These are phyloP conservation scores for Tragelaphus strepsiceros DNA, from an alignment of 2,113 vertebrate species.

Conservation along the genomic window DNA sequence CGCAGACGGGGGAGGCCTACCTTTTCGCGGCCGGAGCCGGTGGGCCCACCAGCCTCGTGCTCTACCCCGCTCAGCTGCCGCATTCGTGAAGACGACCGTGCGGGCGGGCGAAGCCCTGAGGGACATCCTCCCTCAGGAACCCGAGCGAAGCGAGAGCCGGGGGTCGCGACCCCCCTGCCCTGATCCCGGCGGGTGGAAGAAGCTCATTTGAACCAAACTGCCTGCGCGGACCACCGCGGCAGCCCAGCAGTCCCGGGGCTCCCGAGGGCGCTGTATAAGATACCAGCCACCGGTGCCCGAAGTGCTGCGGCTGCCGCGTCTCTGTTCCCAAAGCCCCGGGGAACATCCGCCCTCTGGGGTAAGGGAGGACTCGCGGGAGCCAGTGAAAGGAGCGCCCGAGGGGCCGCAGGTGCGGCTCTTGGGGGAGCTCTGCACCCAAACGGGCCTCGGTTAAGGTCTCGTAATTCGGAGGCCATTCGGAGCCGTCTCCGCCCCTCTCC, in stretches of 20 bases:
- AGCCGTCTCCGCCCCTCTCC: not conserved
- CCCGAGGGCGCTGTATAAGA: not conserved
- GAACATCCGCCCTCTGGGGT: not conserved
- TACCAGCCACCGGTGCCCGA: not conserved
- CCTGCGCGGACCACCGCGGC: not conserved
- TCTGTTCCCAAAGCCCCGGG: not conserved
- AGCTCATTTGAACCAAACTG: conserved; percentile 42
- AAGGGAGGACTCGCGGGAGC: not conserved
- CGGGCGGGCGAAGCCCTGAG: not conserved
- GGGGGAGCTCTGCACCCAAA: not conserved
- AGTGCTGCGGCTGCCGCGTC: not conserved
- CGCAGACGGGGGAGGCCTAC: accelerated
- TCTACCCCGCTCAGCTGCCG: not conserved
- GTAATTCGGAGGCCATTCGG: not conserved
- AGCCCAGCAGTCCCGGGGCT: not conserved
- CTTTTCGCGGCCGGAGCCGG: accelerated
- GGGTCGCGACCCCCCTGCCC: not conserved
- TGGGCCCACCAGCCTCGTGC: accelerated
- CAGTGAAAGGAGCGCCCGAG: not conserved
- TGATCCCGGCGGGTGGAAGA: not conserved
- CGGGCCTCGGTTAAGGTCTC: not conserved
- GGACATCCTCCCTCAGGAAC: not conserved
- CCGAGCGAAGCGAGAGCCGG: not conserved
- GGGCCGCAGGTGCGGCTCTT: not conserved
- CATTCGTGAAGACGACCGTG: accelerated